phyloP scores from a whole-genome alignment of 2,888 invertebrate species.

The Thereva unica region DNA sequence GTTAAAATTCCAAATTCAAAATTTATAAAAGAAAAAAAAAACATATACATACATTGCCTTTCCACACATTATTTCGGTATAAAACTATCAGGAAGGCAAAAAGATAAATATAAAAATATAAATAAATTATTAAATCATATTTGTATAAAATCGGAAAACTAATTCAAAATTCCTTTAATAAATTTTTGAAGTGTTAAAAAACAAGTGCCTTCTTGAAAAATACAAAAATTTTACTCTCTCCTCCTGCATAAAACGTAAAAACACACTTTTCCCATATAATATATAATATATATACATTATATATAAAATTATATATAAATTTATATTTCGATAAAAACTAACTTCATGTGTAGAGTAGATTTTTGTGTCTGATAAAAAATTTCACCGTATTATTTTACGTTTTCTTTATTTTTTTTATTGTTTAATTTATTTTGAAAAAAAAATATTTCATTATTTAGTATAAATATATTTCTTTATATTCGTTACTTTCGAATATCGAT shows the following conservation, averaged over 20 bases:
- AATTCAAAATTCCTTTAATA: too few species aligned
- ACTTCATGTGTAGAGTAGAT: slow-evolving; percentile 23
- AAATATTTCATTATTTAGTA: background rate
- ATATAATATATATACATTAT: too few species aligned
- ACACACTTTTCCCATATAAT: too few species aligned
- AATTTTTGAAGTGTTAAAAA: too few species aligned
- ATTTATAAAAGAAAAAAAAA: slow-evolving; percentile 1
- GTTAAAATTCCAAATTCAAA: slow-evolving; percentile 1
- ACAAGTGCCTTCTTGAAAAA: too few species aligned
- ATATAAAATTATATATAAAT: too few species aligned
- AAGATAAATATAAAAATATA: slow-evolving; percentile 6
- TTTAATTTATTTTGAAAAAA: slow-evolving; percentile 1
- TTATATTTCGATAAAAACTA: background rate
- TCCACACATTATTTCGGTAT: slow-evolving; percentile 16
- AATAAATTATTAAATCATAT: background rate
- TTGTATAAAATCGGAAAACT: too few species aligned
- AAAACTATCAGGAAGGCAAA: slow-evolving; percentile 1
- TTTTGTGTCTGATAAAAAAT: slow-evolving; percentile 28
- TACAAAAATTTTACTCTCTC: too few species aligned
- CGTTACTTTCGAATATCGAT: slow-evolving; percentile 4
- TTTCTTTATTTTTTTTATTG: slow-evolving; percentile 2
- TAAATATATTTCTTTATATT: slow-evolving; percentile 1
- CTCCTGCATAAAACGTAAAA: too few species aligned
- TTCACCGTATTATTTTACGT: slow-evolving; percentile 11
- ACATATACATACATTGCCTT: slow-evolving; percentile 15